A percentile compares a stretch with the other conserved stretches of the same genome.
These are phyloP conservation scores for Typhlomys cinereus DNA, from an alignment of 2,113 vertebrate genomes.

Conservation along the genomic window DNA sequence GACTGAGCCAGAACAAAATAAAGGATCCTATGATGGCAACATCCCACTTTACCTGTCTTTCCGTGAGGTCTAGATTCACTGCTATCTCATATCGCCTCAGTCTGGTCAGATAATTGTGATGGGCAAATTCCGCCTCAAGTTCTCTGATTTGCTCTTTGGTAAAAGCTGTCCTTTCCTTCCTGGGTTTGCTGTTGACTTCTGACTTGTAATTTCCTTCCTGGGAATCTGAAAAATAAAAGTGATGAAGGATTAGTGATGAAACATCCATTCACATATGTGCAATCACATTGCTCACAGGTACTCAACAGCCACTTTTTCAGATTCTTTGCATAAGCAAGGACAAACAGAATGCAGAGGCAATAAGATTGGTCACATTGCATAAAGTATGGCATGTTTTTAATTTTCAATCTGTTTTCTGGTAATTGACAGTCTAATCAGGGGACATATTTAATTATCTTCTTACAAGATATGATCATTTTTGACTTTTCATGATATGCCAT, in stretches of 20 bases:
- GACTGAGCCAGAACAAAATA: neutral
- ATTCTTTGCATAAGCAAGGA: neutral
- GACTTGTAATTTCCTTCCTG: conserved; percentile 98
- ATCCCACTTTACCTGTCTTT: conserved; percentile 93
- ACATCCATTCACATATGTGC: neutral
- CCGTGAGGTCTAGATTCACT: conserved; percentile 98
- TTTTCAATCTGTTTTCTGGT: neutral
- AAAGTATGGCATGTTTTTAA: neutral
- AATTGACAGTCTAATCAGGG: neutral
- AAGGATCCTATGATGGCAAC: neutral
- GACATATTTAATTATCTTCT: neutral
- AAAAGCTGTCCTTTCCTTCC: conserved; percentile 98
- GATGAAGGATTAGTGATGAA: conserved; percentile 40
- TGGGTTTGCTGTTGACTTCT: conserved; percentile 97
- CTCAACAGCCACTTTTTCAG: neutral
- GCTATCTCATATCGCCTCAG: conserved; percentile 98
- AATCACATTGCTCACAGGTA: neutral
- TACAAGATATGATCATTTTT: neutral
- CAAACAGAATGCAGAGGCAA: neutral
- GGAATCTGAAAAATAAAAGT: conserved; percentile 88
- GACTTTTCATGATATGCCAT: neutral
- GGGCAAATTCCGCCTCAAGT: conserved; percentile 98
- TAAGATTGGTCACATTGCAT: neutral
- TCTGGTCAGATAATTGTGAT: conserved; percentile 99
- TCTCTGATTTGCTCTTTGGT: conserved; percentile 99